Percentiles rank a stretch among this genome's conserved stretches.
phyloP scores from a whole-genome alignment of 64 coral and sea anemone species.

The Montipora foliosa region DNA sequence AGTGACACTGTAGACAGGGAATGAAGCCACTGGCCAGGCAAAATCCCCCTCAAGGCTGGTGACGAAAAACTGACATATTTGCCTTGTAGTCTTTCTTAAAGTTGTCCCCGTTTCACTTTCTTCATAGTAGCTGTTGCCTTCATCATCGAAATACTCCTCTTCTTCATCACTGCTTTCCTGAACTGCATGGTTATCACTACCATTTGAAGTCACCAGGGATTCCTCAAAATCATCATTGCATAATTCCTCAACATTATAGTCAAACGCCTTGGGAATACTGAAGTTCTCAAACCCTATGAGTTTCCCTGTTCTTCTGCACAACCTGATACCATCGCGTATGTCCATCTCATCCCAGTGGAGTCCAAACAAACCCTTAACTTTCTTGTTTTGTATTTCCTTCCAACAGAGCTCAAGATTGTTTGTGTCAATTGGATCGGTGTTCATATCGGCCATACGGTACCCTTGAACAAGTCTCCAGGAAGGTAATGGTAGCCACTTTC shows the following conservation, averaged over 20 bases:
- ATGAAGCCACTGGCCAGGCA: neutral
- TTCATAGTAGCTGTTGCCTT: neutral
- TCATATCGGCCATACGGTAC: too few species aligned
- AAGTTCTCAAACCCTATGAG: conserved; percentile 46
- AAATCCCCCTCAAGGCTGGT: neutral
- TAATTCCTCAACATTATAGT: neutral
- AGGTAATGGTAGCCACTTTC: too few species aligned
- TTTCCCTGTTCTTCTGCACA: conserved; percentile 33
- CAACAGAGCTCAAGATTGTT: neutral
- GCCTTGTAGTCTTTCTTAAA: neutral
- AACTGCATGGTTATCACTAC: neutral
- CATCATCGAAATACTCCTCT: neutral
- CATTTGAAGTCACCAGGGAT: too few species aligned
- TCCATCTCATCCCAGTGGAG: conserved; percentile 63
- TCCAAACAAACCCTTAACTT: neutral
- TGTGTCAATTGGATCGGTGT: too few species aligned
- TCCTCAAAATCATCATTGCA: neutral
- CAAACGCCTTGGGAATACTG: neutral
- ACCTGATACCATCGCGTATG: conserved; percentile 24
- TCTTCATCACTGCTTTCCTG: neutral
- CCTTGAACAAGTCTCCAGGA: too few species aligned
- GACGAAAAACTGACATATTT: neutral
- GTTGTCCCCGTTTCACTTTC: neutral
- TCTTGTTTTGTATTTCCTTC: neutral
- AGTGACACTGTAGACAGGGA: neutral